phyloP scores from a whole-genome alignment of 2,797 vertebrate species.

The Graptemys geographica region DNA sequence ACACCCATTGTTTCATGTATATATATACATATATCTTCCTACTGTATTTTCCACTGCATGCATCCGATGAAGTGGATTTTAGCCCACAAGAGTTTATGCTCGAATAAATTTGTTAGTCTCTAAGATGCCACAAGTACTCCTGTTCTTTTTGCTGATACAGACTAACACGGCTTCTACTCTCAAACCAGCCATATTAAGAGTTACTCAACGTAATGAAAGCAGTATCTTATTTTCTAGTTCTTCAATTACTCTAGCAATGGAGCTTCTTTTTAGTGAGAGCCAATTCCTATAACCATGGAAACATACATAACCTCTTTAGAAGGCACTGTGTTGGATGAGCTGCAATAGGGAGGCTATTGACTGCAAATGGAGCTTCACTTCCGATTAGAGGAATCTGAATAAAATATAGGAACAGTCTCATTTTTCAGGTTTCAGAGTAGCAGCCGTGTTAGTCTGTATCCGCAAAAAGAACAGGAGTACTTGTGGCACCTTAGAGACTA shows the following conservation, averaged over 20 bases:
- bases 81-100: too few relatives aligned
- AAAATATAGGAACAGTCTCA: neutral
- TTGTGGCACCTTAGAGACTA: too few relatives aligned
- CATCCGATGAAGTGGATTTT: too few relatives aligned
- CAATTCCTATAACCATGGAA: neutral
- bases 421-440: neutral
- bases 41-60: too few relatives aligned
- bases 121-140: too few relatives aligned
- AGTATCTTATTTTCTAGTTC: neutral
- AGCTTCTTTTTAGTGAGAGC: neutral
- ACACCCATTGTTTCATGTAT: too few relatives aligned
- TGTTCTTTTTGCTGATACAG: too few relatives aligned
- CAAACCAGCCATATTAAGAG: neutral
- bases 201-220: neutral
- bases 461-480: too few relatives aligned
- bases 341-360: neutral
- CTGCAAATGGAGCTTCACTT: neutral
- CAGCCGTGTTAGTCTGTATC: too few relatives aligned
- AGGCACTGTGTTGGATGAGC: neutral
- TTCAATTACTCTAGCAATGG: neutral
- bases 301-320: conserved; percentile 6
- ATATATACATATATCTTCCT: too few relatives aligned
- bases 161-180: too few relatives aligned
- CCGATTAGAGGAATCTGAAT: neutral
- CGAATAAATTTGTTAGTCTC: too few relatives aligned